A percentile compares a stretch with the other conserved stretches of the same genome.
Evolutionary conservation across 2,888 invertebrate species (phyloP).

Genomic region (Hoplodrina blanda): DNA sequence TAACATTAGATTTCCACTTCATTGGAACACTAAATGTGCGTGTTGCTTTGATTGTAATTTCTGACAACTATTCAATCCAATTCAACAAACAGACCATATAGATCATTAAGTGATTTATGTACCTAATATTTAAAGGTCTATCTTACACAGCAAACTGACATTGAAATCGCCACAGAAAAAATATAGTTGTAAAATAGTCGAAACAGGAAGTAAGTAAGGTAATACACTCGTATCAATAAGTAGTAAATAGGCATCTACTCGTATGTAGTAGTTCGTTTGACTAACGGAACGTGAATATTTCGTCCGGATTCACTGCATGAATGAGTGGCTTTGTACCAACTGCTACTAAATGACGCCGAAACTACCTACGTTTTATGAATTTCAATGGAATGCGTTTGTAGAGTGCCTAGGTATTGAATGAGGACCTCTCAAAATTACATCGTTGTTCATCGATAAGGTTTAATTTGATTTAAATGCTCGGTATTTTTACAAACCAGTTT

Average conservation of each 20-base stretch:
- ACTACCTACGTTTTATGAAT: conserved; percentile 71
- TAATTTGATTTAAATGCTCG: conserved; percentile 30
- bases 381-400: conserved; percentile 67
- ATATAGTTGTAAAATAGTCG: conserved; percentile 21
- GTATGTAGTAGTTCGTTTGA: conserved; percentile 72
- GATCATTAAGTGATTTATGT: not conserved
- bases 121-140: not conserved
- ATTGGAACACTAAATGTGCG: not conserved
- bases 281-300: conserved; percentile 82
- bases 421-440: conserved; percentile 49
- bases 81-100: not conserved
- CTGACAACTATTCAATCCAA: not conserved
- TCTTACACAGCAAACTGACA: not conserved
- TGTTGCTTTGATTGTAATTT: not conserved
- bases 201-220: conserved; percentile 21
- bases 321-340: conserved; percentile 75
- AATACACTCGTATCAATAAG: conserved; percentile 44
- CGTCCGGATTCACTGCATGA: conserved; percentile 76
- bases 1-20: not conserved
- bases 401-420: conserved; percentile 55
- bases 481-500: conserved; percentile 1
- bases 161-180: not conserved
- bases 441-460: conserved; percentile 33
- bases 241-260: conserved; percentile 59
- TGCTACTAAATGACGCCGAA: conserved; percentile 68